Evolutionary conservation across 2,888 invertebrate genomes (phyloP).

Genomic region (Pharmacophagus antenor): DNA sequence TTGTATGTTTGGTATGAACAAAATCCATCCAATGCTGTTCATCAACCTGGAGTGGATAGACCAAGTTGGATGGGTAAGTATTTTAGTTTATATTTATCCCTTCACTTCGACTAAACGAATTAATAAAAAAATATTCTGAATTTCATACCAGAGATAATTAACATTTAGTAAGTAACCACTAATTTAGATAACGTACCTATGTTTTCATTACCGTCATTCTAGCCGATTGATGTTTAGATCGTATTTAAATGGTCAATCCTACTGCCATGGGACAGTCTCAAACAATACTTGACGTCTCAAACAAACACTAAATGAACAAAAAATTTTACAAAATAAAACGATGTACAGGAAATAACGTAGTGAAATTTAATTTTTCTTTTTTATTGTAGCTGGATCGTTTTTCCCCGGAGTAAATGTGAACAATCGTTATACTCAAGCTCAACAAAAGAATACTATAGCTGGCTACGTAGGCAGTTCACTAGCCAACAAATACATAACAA

Average conservation of each 20-base stretch:
- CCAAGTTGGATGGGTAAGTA: conserved; percentile 26
- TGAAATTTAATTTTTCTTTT: conserved; percentile 1
- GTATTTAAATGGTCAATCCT: not conserved
- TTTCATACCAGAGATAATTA: no score
- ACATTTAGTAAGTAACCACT: no score
- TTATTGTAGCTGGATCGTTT: conserved; percentile 65
- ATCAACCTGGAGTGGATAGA: conserved; percentile 64
- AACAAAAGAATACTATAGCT: conserved; percentile 55
- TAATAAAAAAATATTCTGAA: no score
- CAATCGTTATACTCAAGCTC: conserved; percentile 60
- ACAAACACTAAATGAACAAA: not conserved
- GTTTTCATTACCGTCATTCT: no score
- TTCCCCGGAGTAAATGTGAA: conserved; percentile 68
- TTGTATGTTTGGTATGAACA: conserved; percentile 77
- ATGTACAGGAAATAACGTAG: not conserved
- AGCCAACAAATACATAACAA: conserved; percentile 72
- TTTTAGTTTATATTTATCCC: conserved; percentile 1
- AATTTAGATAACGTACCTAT: no score
- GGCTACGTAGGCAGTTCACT: conserved; percentile 50
- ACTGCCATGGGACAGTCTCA: not conserved
- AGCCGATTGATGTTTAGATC: no score
- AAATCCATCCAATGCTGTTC: conserved; percentile 64
- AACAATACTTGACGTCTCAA: not conserved
- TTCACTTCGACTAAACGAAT: no score
- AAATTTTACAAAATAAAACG: not conserved